Evolutionary conservation across 2,888 invertebrate genomes (phyloP), one percentile per base, ranked within the genome.

Genomic region (Trichopoda pennipes): DNA sequence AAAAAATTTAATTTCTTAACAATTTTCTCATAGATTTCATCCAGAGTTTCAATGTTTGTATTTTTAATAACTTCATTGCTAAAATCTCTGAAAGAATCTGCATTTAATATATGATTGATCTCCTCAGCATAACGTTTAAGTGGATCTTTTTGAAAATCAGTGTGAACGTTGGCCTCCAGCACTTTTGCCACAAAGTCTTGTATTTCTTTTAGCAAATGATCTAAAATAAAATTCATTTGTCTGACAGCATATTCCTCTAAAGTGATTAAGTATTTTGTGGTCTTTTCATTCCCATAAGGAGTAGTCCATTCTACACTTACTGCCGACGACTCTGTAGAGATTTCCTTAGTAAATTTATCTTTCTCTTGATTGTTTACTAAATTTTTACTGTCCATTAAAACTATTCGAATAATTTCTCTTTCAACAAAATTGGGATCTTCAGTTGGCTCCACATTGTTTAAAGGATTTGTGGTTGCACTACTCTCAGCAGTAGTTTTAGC

Each of bases 221-320:
- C 58, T n/a, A 84, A 44, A 16, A 84, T 80, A 28, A 76, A 81
- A 49, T 70, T 64, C 73, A 84, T 80, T 69, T 84, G 76, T 8
- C 64, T 61, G 1, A 79, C 49, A 3, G 79, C 79, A 61, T 84
- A 84, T 12, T 70, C 73, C 14, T 83, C 78, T n/a, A 83, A 47
- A 1, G 53, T 17, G 21, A 60, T 32, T 12, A 17, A 1, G 1
- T 63, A 7, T 28, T 47, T 72, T 14, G 42, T 56, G 19, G 32
- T 35, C 1, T 19, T 3, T 32, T 72, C 49, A 10, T 56, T 10
- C n/a, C 9, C 55, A 49, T 2, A 8, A 4, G 28, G 7, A 28
- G 28, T 28, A 44, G 42, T 44, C 1, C 4, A 0, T 3, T n/a
- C 16, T 14, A 2, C 14, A n/a, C n/a, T 6, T 7, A 44, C 42